Percentiles rank a stretch among this genome's conserved stretches.
Evolutionary conservation across 2,113 vertebrate genomes (phyloP).

Genomic region (Pundamilia nyererei): DNA sequence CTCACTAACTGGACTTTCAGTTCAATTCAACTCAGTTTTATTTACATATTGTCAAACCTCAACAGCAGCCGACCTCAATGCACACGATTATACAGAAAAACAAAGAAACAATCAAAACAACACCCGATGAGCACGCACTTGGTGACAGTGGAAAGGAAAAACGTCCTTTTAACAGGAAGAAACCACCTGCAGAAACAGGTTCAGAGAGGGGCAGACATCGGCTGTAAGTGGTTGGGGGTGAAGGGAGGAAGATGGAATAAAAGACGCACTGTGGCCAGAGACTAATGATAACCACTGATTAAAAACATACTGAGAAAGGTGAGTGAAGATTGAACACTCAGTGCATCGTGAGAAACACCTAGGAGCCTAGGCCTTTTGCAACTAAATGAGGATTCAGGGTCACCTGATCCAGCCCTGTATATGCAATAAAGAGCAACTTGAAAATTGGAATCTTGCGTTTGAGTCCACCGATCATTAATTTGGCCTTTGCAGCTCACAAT

Average conservation of each 20-base stretch:
- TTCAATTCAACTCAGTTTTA: background rate
- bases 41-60: background rate
- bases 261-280: background rate
- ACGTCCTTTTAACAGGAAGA: background rate
- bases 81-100: background rate
- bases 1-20: background rate
- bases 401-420: background rate
- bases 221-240: background rate
- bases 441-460: background rate
- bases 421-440: background rate
- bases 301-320: background rate
- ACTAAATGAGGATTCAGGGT: background rate
- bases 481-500: background rate
- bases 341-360: background rate
- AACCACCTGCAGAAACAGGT: background rate
- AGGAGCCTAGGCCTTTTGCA: background rate
- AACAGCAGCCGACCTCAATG: background rate
- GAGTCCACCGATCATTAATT: background rate
- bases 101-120: background rate
- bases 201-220: background rate
- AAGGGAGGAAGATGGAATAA: background rate
- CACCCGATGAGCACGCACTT: background rate
- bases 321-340: background rate
- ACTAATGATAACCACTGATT: background rate
- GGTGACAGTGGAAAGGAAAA: background rate